A percentile compares a stretch with the other conserved stretches of the same genome.
phyloP scores from a whole-genome alignment of 2,113 vertebrate species.

The Otocyon megalotis region DNA sequence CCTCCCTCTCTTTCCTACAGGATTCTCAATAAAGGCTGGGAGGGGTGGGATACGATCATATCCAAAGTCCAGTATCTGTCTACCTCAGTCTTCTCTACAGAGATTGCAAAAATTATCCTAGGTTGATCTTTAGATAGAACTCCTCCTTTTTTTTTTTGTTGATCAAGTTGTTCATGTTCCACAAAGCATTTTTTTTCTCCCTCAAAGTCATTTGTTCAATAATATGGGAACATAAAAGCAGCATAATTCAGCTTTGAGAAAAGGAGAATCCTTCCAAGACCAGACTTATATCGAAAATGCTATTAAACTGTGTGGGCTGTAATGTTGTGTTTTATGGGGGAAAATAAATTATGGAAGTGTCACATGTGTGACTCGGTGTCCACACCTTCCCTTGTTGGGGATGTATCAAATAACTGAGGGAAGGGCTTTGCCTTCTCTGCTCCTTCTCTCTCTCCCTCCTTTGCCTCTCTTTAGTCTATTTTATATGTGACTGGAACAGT shows the following conservation, averaged over 20 bases:
- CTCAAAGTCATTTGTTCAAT: slow-evolving; percentile 48
- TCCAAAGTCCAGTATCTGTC: background rate
- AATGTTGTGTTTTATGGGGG: background rate
- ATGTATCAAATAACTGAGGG: background rate
- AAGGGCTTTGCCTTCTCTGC: background rate
- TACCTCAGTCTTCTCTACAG: background rate
- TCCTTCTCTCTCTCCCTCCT: no score
- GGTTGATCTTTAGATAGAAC: slow-evolving; percentile 43
- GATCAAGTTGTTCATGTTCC: background rate
- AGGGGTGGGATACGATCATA: background rate
- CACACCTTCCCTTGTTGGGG: background rate
- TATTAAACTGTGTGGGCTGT: background rate
- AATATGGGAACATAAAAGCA: slow-evolving; percentile 23
- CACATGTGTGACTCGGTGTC: background rate
- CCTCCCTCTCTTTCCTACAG: background rate
- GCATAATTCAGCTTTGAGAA: background rate
- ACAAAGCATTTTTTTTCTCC: slow-evolving; percentile 8
- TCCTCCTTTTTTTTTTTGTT: slow-evolving; percentile 63
- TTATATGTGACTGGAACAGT: background rate
- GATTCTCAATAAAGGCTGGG: background rate
- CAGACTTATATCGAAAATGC: slow-evolving; percentile 29
- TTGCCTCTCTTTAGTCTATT: background rate
- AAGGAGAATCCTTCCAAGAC: slow-evolving; percentile 17
- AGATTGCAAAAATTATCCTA: background rate
- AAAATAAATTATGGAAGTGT: slow-evolving; percentile 46